Conservation (phyloP, 2,113 vertebrate genomes). For the Monarcha castaneiventris region DNA sequence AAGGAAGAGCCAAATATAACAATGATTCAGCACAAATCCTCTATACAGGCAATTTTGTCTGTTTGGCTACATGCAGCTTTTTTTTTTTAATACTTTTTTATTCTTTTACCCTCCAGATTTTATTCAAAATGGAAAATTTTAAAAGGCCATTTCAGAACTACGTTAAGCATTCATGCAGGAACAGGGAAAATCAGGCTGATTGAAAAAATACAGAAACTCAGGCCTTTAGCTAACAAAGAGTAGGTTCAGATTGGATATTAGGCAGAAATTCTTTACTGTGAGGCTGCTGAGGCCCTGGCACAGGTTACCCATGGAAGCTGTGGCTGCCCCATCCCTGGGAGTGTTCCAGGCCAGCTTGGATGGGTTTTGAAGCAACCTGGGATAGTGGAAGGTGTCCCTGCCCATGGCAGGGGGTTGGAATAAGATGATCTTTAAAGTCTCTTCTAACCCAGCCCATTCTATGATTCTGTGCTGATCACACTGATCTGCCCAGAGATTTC, state of each 20-base stretch:
- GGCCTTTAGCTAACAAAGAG: background rate
- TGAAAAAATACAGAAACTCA: background rate
- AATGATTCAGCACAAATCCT: conserved; percentile 29
- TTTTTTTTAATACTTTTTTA: background rate
- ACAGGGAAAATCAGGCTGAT: background rate
- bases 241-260: background rate
- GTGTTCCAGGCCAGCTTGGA: background rate
- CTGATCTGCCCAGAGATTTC: background rate
- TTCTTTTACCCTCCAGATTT: background rate
- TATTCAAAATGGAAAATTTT: background rate
- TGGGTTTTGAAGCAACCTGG: background rate
- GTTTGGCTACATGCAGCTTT: fast-evolving
- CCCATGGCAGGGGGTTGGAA: fast-evolving
- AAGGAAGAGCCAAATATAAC: conserved; percentile 13
- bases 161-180: background rate
- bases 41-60: background rate
- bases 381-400: background rate
- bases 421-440: background rate
- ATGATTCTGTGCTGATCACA: background rate
- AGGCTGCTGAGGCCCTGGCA: background rate
- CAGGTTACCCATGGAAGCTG: background rate
- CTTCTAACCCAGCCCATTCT: background rate
- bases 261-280: background rate
- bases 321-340: background rate
- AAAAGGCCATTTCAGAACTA: background rate